These are phyloP conservation scores for Hydrophis major DNA, from an alignment of 2,797 vertebrate species.

Conservation along the genomic window DNA sequence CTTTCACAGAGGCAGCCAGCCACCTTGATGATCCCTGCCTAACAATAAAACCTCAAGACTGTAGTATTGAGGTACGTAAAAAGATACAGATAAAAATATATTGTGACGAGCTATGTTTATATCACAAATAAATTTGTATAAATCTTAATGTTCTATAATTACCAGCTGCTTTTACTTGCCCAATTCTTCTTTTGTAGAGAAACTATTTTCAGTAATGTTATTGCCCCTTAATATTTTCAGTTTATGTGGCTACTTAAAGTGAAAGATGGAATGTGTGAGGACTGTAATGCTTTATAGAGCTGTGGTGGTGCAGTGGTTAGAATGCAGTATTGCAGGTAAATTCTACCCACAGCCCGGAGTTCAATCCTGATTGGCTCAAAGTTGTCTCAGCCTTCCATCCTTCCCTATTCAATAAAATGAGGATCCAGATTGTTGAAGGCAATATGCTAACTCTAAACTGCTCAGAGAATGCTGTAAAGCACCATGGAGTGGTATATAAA, in stretches of 20 bases:
- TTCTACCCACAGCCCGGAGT: background rate
- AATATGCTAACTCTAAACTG: background rate
- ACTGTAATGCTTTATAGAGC: background rate
- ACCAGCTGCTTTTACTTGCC: conserved; percentile 32
- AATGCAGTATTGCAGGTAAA: background rate
- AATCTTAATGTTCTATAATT: background rate
- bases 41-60: background rate
- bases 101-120: background rate
- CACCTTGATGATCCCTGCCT: too few relatives aligned
- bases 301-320: background rate
- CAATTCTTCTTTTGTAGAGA: conserved; percentile 45
- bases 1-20: too few relatives aligned
- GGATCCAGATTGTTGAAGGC: background rate
- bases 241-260: conserved; percentile 6
- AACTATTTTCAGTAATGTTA: conserved; percentile 32
- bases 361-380: background rate
- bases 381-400: background rate
- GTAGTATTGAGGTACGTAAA: background rate
- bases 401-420: background rate
- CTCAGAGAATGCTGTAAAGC: background rate
- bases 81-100: background rate
- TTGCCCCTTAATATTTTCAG: conserved; percentile 32
- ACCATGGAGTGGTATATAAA: background rate
- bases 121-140: conserved; percentile 1
- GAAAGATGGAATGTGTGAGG: conserved; percentile 19